These are phyloP conservation scores for Anseranas semipalmata DNA, from an alignment of 2,113 vertebrate genomes.

Conservation along the genomic window DNA sequence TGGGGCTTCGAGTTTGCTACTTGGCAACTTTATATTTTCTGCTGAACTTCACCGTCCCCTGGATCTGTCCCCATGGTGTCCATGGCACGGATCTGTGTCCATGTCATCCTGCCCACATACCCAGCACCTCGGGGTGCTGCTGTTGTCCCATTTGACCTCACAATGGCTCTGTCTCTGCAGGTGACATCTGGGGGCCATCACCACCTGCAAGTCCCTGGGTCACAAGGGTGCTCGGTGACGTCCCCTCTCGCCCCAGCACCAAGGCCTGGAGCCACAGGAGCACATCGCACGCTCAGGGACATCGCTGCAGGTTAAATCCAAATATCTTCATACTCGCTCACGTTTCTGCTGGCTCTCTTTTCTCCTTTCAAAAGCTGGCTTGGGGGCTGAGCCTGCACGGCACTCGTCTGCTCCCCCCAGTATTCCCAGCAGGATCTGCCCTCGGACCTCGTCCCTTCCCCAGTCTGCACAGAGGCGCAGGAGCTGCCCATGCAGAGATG, in stretches of 20 bases:
- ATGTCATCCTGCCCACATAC: background rate
- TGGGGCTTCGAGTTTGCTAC: background rate
- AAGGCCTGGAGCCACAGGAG: rapidly evolving
- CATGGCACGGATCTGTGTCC: no score
- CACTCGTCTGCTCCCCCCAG: background rate
- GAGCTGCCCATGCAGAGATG: background rate
- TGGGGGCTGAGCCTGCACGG: background rate
- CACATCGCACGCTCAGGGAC: rapidly evolving
- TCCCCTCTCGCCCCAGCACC: background rate
- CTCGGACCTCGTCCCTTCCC: background rate
- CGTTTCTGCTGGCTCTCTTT: background rate
- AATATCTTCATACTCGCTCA: background rate
- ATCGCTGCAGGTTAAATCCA: background rate
- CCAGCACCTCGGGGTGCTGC: background rate
- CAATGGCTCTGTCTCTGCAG: background rate
- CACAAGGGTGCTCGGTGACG: background rate
- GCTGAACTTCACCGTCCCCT: background rate
- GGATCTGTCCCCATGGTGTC: background rate
- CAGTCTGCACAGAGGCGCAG: background rate
- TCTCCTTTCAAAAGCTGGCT: background rate
- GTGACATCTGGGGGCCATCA: background rate
- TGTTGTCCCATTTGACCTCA: background rate
- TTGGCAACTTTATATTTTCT: background rate
- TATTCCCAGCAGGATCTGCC: background rate
- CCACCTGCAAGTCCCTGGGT: rapidly evolving